Conservation (phyloP, 2,888 invertebrate genomes). For the Zhengitettix transpicula region DNA sequence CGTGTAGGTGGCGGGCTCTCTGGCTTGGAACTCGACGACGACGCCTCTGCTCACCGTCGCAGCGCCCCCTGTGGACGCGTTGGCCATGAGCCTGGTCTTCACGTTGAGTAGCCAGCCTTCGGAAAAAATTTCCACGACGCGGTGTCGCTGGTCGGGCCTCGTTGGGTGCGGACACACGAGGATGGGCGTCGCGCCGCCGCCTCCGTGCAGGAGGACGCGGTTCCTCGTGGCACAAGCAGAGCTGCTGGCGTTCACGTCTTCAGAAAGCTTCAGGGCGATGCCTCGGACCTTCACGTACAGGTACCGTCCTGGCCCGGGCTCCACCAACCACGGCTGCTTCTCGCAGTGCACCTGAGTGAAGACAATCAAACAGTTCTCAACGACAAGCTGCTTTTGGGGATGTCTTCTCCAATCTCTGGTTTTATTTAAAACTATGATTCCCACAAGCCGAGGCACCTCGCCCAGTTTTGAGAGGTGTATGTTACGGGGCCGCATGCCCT, state of each 20-base stretch:
- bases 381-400: no score
- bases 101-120: conserved; percentile 48
- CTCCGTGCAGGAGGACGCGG: conserved; percentile 61
- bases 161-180: conserved; percentile 40
- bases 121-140: conserved; percentile 43
- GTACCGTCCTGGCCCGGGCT: conserved; percentile 56
- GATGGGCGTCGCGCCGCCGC: conserved; percentile 36
- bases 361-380: no score
- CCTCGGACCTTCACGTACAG: conserved; percentile 65
- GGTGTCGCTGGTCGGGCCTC: conserved; percentile 20
- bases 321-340: conserved; percentile 62
- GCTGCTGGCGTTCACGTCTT: background rate
- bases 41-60: conserved; percentile 29
- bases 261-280: conserved; percentile 10
- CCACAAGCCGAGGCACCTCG: no score
- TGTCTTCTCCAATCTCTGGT: no score
- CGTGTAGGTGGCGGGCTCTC: conserved; percentile 55
- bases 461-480: no score
- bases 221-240: conserved; percentile 56
- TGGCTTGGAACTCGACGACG: conserved; percentile 62
- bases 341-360: conserved; percentile 57
- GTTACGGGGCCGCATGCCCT: no score
- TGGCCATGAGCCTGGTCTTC: conserved; percentile 11
- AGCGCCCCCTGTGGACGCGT: conserved; percentile 11
- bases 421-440: no score